Evolutionary conservation across 2,797 vertebrate species (phyloP).

Genomic region (Ciconia nigra): DNA sequence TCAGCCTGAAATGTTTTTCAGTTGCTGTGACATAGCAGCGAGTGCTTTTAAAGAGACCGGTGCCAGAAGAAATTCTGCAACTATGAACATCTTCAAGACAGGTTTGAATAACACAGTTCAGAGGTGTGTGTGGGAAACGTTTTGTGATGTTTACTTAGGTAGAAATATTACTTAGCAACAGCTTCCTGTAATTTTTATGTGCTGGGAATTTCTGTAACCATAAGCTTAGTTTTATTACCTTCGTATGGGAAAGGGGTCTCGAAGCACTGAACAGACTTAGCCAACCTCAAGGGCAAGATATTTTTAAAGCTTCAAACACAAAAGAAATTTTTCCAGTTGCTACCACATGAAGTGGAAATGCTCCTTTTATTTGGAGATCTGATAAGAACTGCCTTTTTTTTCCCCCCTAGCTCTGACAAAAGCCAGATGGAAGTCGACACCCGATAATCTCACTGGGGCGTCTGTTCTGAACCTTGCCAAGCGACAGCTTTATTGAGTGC

Average conservation of each 20-base stretch:
- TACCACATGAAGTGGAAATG: conserved; percentile 14
- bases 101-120: conserved; percentile 35
- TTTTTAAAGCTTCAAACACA: conserved; percentile 57
- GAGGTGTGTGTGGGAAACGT: conserved; percentile 62
- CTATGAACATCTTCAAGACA: conserved; percentile 1
- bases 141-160: conserved; percentile 66
- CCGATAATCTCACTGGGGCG: conserved; percentile 1
- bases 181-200: conserved; percentile 63
- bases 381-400: conserved; percentile 30
- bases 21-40: background rate
- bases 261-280: background rate
- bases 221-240: conserved; percentile 24
- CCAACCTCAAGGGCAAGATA: conserved; percentile 41
- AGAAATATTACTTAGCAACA: conserved; percentile 68
- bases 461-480: conserved; percentile 14
- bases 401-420: background rate
- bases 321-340: conserved; percentile 52
- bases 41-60: background rate
- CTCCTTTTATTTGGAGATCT: conserved; percentile 25
- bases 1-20: background rate
- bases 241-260: conserved; percentile 39
- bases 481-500: background rate
- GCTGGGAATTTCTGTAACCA: conserved; percentile 66
- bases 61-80: background rate
- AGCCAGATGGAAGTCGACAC: conserved; percentile 56